These are phyloP conservation scores for Tetragonisca angustula DNA, from an alignment of 2,888 invertebrate genomes.

Conservation along the genomic window DNA sequence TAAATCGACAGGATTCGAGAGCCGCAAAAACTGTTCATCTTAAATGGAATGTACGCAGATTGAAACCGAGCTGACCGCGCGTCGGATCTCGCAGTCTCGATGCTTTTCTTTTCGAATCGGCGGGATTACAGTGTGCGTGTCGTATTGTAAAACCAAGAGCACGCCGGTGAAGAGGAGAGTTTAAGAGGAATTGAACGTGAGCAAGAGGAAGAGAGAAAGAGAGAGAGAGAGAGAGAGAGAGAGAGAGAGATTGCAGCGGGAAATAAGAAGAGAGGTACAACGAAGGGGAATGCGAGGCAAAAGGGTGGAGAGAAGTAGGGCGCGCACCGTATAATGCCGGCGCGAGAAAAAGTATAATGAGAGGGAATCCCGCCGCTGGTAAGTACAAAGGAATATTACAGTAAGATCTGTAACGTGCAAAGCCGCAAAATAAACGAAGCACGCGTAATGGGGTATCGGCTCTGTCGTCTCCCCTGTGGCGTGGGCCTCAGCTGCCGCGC, in stretches of 20 bases:
- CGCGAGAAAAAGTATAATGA: constrained; percentile 67
- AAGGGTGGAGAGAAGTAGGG: constrained; percentile 37
- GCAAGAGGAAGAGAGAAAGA: background rate
- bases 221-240: background rate
- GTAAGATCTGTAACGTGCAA: constrained; percentile 67
- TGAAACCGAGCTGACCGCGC: constrained; percentile 35
- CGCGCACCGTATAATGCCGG: constrained; percentile 54
- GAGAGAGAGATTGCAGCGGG: background rate
- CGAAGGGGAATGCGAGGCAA: background rate
- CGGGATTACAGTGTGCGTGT: constrained; percentile 19
- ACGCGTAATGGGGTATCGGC: constrained; percentile 66
- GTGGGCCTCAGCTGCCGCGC: constrained; percentile 49
- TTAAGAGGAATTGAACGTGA: constrained; percentile 30
- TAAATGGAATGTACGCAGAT: constrained; percentile 49
- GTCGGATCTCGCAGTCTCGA: constrained; percentile 4
- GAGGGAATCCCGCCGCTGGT: constrained; percentile 60
- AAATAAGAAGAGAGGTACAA: background rate
- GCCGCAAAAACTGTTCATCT: constrained; percentile 39
- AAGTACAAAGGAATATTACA: constrained; percentile 69
- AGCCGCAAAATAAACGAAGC: constrained; percentile 71
- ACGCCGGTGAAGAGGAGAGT: constrained; percentile 5
- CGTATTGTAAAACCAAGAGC: constrained; percentile 17
- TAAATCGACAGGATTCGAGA: background rate
- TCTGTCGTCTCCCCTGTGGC: constrained; percentile 44
- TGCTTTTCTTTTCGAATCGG: constrained; percentile 33